phyloP scores from a whole-genome alignment of 2,888 invertebrate species.

The Lysandra coridon region DNA sequence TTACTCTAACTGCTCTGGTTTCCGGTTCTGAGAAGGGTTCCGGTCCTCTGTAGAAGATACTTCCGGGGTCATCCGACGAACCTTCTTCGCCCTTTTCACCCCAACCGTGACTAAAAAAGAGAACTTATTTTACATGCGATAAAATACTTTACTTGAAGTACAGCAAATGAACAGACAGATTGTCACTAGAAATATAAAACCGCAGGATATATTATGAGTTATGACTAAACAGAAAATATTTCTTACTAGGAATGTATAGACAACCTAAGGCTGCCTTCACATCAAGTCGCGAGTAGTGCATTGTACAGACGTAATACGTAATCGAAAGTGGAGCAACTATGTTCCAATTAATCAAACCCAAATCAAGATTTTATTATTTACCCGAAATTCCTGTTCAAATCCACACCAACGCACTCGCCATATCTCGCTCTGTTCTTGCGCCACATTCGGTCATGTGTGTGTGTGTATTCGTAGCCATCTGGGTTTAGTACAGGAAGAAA shows the following conservation, averaged over 20 bases:
- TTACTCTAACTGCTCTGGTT: conserved; percentile 80
- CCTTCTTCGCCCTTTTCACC: conserved; percentile 92
- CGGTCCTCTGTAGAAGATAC: conserved; percentile 89
- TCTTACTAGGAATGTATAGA: too few species aligned
- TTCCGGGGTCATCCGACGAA: conserved; percentile 90
- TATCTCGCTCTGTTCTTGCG: conserved; percentile 85
- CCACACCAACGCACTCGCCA: conserved; percentile 87
- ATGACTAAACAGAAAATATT: too few species aligned
- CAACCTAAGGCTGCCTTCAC: too few species aligned
- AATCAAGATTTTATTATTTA: conserved; percentile 38
- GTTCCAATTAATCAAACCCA: not conserved
- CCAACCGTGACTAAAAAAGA: conserved; percentile 85
- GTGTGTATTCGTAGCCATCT: conserved; percentile 94
- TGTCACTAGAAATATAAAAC: too few species aligned
- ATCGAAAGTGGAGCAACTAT: not conserved
- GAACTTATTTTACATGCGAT: not conserved
- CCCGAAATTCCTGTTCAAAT: conserved; percentile 93
- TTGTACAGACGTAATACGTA: too few species aligned
- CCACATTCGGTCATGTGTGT: conserved; percentile 90
- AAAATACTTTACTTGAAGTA: not conserved
- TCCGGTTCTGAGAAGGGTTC: conserved; percentile 93
- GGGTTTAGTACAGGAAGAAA: conserved; percentile 89
- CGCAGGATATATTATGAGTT: too few species aligned
- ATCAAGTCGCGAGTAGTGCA: too few species aligned
- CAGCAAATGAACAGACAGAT: too few species aligned